These are phyloP conservation scores for Hofmannophila pseudospretella DNA, from an alignment of 2,888 invertebrate genomes.

Conservation along the genomic window DNA sequence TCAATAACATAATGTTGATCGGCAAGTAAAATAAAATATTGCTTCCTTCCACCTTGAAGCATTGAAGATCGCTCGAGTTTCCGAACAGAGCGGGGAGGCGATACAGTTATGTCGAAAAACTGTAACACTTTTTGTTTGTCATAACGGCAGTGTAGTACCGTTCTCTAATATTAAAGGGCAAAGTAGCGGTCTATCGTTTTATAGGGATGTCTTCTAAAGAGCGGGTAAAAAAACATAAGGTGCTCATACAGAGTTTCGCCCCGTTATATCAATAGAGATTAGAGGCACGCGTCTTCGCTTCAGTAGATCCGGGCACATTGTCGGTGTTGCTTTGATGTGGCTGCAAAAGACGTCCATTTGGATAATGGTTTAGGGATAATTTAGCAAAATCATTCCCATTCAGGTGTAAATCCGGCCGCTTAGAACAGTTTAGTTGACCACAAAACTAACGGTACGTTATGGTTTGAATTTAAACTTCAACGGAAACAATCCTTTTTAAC, in stretches of 20 bases:
- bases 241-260: constrained; percentile 58
- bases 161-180: constrained; percentile 53
- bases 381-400: constrained; percentile 39
- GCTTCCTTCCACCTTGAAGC: constrained; percentile 74
- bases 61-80: constrained; percentile 36
- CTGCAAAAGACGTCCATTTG: constrained; percentile 58
- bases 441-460: constrained; percentile 23
- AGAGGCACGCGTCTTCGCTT: constrained; percentile 67
- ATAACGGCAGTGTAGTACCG: constrained; percentile 64
- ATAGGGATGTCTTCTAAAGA: constrained; percentile 53
- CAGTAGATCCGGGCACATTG: constrained; percentile 49
- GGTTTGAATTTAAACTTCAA: background rate
- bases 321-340: constrained; percentile 65
- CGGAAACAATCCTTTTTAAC: background rate
- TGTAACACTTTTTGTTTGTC: constrained; percentile 61
- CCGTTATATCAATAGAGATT: constrained; percentile 76
- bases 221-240: constrained; percentile 62
- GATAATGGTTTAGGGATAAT: constrained; percentile 52
- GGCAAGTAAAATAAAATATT: constrained; percentile 66
- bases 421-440: constrained; percentile 32
- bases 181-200: constrained; percentile 62
- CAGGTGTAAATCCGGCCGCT: constrained; percentile 57
- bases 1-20: constrained; percentile 75
- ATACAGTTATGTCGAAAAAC: constrained; percentile 72
- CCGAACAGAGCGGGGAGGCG: constrained; percentile 49